Percentiles rank a stretch among this genome's conserved stretches.
These are phyloP conservation scores for Stenolophus ochropezus DNA, from an alignment of 2,888 invertebrate species.

Conservation along the genomic window DNA sequence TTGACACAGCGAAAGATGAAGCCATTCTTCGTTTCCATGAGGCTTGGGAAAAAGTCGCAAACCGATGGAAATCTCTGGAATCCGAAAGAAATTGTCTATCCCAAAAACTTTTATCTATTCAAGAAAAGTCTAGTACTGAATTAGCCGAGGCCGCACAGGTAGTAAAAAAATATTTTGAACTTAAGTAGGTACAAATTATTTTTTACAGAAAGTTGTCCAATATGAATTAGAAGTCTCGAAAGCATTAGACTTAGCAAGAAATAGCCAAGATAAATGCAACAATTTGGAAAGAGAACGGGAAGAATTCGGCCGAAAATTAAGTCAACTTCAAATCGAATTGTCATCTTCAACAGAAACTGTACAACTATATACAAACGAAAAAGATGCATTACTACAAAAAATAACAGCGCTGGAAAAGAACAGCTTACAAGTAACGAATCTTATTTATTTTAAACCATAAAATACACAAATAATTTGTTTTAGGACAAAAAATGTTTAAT, in stretches of 20 bases:
- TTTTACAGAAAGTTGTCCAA: conserved; percentile 74
- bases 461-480: conserved; percentile 60
- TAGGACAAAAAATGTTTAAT: conserved; percentile 68
- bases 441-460: neutral
- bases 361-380: conserved; percentile 71
- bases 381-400: conserved; percentile 77
- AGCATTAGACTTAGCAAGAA: conserved; percentile 81
- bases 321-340: conserved; percentile 71
- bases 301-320: conserved; percentile 63
- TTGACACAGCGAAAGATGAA: conserved; percentile 84
- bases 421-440: conserved; percentile 75
- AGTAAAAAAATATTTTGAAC: conserved; percentile 17
- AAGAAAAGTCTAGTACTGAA: conserved; percentile 65
- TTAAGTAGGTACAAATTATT: conserved; percentile 45
- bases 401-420: conserved; percentile 78
- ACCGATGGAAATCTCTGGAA: conserved; percentile 68
- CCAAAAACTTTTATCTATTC: conserved; percentile 26
- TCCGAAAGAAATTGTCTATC: conserved; percentile 68
- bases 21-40: conserved; percentile 80
- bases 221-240: conserved; percentile 84
- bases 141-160: conserved; percentile 68
- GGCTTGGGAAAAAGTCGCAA: conserved; percentile 76
- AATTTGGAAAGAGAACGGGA: conserved; percentile 75
- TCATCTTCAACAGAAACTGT: conserved; percentile 67
- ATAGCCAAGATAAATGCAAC: conserved; percentile 80